Percentiles rank a stretch among this genome's conserved stretches.
Evolutionary conservation across 2,797 vertebrate species (phyloP).

Genomic region (Spinibarbus caldwelli): DNA sequence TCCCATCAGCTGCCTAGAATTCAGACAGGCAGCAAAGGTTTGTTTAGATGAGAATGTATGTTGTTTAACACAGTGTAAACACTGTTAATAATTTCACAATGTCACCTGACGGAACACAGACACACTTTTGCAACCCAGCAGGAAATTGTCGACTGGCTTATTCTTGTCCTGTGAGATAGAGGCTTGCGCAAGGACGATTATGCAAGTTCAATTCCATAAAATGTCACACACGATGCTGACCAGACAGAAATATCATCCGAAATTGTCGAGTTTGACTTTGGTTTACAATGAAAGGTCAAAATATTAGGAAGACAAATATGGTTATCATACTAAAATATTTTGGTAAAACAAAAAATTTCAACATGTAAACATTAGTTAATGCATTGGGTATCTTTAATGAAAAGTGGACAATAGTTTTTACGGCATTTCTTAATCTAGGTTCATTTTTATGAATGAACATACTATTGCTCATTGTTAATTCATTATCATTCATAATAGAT

Average conservation of each 20-base stretch:
- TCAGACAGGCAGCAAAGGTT: constrained; percentile 51
- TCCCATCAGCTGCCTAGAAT: constrained; percentile 48
- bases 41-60: constrained; percentile 56
- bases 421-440: background rate
- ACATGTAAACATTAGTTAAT: background rate
- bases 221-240: constrained; percentile 33
- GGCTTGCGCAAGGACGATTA: constrained; percentile 42
- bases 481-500: too few species aligned
- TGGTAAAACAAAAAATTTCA: background rate
- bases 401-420: background rate
- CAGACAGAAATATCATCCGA: constrained; percentile 26
- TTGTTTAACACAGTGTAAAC: constrained; percentile 64
- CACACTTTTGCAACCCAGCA: constrained; percentile 58
- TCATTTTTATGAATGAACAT: background rate
- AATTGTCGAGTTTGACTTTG: constrained; percentile 27
- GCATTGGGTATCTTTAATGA: background rate
- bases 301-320: background rate
- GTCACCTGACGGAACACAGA: constrained; percentile 50
- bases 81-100: constrained; percentile 65
- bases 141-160: constrained; percentile 49
- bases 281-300: constrained; percentile 15
- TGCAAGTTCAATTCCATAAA: constrained; percentile 23
- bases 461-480: too few species aligned
- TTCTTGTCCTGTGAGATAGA: background rate
- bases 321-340: background rate